Percentiles rank a stretch among this genome's conserved stretches.
Conservation (phyloP, 2,888 invertebrate genomes). For the Dusona sp. region DNA sequence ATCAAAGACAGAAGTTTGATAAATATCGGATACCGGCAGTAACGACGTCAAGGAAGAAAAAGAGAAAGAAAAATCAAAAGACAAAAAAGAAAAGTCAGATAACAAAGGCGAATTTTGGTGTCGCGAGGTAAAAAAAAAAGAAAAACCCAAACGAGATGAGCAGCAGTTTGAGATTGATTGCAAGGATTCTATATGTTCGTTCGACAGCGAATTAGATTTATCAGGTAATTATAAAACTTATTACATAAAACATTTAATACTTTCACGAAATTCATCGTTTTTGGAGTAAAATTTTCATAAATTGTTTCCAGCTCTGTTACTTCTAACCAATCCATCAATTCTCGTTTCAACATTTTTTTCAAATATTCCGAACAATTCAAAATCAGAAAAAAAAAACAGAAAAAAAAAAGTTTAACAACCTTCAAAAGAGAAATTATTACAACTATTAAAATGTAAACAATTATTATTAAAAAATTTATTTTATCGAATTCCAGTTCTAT, state of each 20-base stretch:
- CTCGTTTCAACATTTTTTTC: neutral
- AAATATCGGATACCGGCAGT: neutral
- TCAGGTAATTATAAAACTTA: constrained; percentile 70
- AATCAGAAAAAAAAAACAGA: neutral
- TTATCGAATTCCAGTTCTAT: neutral
- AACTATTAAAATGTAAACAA: neutral
- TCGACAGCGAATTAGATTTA: constrained; percentile 75
- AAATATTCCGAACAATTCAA: neutral
- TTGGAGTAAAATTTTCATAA: neutral
- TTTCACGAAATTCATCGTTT: neutral
- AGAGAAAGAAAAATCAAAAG: constrained; percentile 7
- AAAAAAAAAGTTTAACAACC: neutral
- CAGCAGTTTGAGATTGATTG: constrained; percentile 63
- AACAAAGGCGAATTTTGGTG: constrained; percentile 39
- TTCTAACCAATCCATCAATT: no score
- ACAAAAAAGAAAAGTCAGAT: constrained; percentile 24
- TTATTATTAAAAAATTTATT: neutral
- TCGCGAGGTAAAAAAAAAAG: constrained; percentile 42
- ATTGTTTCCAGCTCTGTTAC: neutral
- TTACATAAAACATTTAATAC: neutral
- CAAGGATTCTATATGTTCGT: constrained; percentile 75
- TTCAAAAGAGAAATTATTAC: neutral
- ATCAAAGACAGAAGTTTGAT: neutral
- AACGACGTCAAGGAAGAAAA: neutral
- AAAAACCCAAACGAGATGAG: constrained; percentile 26